Conservation (phyloP, 2,113 vertebrate genomes). For the Dipodomys stephensi region DNA sequence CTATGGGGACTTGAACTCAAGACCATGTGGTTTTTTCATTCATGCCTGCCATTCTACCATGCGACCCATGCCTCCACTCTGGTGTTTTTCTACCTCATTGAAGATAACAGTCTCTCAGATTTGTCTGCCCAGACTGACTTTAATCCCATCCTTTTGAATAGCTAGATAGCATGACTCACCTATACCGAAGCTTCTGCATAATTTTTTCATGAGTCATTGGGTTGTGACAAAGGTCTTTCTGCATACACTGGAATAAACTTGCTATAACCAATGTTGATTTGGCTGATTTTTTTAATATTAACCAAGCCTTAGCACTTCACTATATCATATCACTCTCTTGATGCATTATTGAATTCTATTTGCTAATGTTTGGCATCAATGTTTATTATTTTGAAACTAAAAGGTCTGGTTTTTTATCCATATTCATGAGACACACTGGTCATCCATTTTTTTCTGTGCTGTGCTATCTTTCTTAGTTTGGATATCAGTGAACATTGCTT, state of each 20-base stretch:
- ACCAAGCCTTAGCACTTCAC: neutral
- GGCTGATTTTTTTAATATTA: neutral
- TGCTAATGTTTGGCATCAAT: neutral
- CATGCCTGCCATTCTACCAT: no score
- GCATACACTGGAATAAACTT: neutral
- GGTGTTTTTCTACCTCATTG: no score
- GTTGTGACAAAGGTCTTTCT: neutral
- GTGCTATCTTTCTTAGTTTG: neutral
- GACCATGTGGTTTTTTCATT: no score
- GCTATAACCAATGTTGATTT: fast-evolving
- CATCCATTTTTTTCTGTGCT: neutral
- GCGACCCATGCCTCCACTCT: no score
- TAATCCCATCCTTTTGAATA: no score
- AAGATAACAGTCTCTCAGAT: no score
- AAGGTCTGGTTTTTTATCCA: neutral
- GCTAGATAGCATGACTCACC: no score
- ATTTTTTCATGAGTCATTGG: no score
- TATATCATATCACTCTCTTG: neutral
- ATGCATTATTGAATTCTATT: neutral
- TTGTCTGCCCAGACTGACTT: no score
- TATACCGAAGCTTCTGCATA: no score
- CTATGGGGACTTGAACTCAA: no score
- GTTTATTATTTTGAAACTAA: neutral
- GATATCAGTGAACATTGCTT: neutral
- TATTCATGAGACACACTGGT: neutral